phyloP scores from a whole-genome alignment of 2,113 vertebrate genomes.

The Heterochromis multidens region DNA sequence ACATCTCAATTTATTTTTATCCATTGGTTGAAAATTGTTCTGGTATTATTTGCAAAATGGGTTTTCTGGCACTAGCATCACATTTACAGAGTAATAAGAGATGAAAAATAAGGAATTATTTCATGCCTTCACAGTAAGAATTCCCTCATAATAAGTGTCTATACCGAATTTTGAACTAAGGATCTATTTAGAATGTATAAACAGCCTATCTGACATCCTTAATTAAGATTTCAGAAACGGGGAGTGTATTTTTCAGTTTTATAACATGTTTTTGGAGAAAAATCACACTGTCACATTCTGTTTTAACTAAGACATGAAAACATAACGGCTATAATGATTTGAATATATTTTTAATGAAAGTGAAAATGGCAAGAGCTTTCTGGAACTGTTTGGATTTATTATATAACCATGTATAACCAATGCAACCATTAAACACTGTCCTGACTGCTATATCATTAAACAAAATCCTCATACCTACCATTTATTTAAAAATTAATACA shows the following conservation, averaged over 20 bases:
- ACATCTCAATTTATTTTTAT: neutral
- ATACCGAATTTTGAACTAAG: neutral
- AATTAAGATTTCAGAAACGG: neutral
- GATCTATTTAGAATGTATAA: neutral
- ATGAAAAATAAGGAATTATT: neutral
- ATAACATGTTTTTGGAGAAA: neutral
- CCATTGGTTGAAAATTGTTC: neutral
- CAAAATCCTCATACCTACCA: neutral
- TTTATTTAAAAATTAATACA: neutral
- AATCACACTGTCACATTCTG: neutral
- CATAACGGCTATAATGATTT: too few relatives aligned
- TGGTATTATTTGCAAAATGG: neutral
- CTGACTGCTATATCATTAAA: neutral
- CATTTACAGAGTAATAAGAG: neutral
- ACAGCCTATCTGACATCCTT: neutral
- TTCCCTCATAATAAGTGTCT: neutral
- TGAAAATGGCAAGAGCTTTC: too few relatives aligned
- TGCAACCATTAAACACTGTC: neutral
- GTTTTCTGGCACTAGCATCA: fast-evolving
- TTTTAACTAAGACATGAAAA: too few relatives aligned
- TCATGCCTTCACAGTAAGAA: neutral
- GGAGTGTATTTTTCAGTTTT: neutral
- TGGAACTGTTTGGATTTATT: neutral
- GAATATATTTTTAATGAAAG: neutral
- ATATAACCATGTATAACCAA: neutral